Base-by-base conservation (phyloP, 2,888 invertebrate genomes). In the Cheilosia grossa region DNA sequence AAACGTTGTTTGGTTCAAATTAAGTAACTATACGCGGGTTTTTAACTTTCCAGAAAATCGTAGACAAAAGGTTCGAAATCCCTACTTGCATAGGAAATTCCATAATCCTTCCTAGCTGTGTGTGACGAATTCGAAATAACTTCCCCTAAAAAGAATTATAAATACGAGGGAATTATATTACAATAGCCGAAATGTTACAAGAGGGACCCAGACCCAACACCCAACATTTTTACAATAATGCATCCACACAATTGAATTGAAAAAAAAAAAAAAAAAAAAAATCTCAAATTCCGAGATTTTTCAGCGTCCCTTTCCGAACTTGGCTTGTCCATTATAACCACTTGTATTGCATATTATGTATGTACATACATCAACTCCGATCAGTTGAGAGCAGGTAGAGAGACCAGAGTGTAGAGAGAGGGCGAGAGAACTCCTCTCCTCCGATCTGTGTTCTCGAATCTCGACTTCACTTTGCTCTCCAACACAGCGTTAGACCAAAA, bases 321-420 rank as follows among this genome's bases (percentile, higher is more conserved):
- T 69, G 42, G 42, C 53, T 69, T 37, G 47, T 4, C 30, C 59
- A 83, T 74, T 47, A 51, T 74, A 79, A 64, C 79, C 74, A 85
- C 83, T 85, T 66, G 56, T 80, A 66, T 72, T 15, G 6, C 27
- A 27, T 6, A 27, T 27, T 13, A 27, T 15, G 24, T 80, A 72
- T 75, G 9, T 30, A 30, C 56, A 37, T 27, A 61, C 37, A 67
- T 40, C 56, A 10, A 9, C 30, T 33, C 40, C 17, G 40, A 56
- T 58, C 69, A 61, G 54, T 56, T 53, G 37, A 64, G 21, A 80
- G 86, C 89, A 89, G 90, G 89, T 89, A 90, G 83, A 80, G 49
- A 58, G 24, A 24, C 24, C 3, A 24, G 24, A 24, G 21, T 27
- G 13, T 47, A n/a, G 54, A 53, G 17, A 58, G 66, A 70, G 82